These are phyloP conservation scores for Peromyscus leucopus DNA, from an alignment of 2,113 vertebrate genomes.

Conservation along the genomic window DNA sequence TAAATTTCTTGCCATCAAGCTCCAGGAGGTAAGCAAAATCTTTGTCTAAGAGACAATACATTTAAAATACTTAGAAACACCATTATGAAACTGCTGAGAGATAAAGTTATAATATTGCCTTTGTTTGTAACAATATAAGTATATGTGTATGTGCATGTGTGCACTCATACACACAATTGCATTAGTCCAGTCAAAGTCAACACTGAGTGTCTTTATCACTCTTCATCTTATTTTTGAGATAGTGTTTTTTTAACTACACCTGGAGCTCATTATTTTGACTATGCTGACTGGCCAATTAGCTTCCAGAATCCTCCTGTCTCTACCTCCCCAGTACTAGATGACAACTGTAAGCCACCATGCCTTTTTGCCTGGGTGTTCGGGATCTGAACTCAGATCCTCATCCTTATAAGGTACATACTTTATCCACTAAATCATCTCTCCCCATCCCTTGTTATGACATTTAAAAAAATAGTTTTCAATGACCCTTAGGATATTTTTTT, in stretches of 20 bases:
- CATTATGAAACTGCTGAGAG: not conserved
- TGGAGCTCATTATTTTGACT: not conserved
- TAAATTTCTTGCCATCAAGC: not conserved
- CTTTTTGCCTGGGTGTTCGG: not conserved
- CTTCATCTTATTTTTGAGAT: not conserved
- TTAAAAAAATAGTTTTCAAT: not conserved
- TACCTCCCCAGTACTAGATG: not conserved
- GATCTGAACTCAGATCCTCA: not conserved
- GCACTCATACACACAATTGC: not conserved
- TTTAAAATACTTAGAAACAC: conserved; percentile 23
- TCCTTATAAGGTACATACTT: not conserved
- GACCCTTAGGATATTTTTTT: not conserved
- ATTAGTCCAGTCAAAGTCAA: not conserved
- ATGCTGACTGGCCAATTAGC: not conserved
- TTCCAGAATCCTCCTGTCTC: not conserved
- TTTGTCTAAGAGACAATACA: not conserved
- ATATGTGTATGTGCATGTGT: not conserved
- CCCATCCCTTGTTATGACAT: not conserved
- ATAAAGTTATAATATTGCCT: not conserved
- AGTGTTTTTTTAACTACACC: not conserved
- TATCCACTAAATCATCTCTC: not conserved
- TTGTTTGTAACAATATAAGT: too few relatives aligned
- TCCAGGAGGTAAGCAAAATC: not conserved
- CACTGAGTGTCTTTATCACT: not conserved
- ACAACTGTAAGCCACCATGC: not conserved